Evolutionary conservation across 1,140 invertebrate genomes (phyloP), one percentile per base, ranked within the genome.

Genomic region (Drosophila saltans): DNA sequence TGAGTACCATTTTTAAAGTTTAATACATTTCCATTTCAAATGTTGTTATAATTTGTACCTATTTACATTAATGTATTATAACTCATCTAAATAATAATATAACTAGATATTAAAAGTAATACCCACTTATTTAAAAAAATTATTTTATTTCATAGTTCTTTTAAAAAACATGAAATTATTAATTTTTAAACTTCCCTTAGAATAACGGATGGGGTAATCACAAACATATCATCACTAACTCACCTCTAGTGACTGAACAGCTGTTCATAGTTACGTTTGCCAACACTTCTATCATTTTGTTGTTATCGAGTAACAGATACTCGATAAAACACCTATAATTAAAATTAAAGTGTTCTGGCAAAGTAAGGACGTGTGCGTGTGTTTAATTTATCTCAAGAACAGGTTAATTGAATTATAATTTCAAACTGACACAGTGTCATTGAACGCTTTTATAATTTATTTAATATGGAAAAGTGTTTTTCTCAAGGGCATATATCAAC

Each of bases 321-420:
- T 59, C 56, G 55, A 65, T 58, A 71, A 71, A 59, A 63, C 57
- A 26, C 21, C 8, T 21, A 9, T 24, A 52, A 52, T 52, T 52
- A 52, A 52, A 62, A 57, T 58, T 39, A 75, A 75, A 73, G 58
- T 64, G 40, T 76, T 76, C 73, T 76, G 59, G 41, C 16, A 64
- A 76, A 33, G 74, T 76, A 77, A 77, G 73, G 74, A 77, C 73
- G 74, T 76, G 66, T 69, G 63, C 45, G 45, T 52, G 45, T 52
- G 24, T 64, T 63, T 41, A 30, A 60, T 45, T 60, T 40, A 30
- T 43, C 30, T 1, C 11, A 58, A 36, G 40, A 21, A 33, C 43
- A 7, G n/a, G 16, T 33, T 70, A 65, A 76, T 77, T 70, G 39
- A 70, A 70, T 57, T 69, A 76, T 6, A 33, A 70, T 56, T 33